phyloP scores from a whole-genome alignment of 2,113 vertebrate species.

The Onychorhynchus coronatus region DNA sequence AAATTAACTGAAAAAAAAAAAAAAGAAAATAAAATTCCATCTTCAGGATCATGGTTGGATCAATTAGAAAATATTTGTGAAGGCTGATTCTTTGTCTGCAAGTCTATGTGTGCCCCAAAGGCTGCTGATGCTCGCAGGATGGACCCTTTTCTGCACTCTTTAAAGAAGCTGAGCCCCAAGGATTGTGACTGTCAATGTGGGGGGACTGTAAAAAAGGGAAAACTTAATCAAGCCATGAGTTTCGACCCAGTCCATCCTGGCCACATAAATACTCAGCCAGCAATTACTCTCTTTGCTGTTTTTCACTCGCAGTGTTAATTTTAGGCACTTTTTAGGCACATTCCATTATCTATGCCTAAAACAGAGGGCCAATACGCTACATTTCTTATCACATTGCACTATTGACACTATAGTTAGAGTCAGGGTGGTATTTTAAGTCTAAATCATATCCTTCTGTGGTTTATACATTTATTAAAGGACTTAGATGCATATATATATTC shows the following conservation, averaged over 20 bases:
- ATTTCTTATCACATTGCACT: neutral
- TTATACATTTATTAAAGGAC: constrained; percentile 6
- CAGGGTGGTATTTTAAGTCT: neutral
- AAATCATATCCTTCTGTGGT: neutral
- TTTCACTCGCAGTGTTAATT: neutral
- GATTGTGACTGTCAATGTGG: neutral
- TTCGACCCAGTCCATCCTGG: neutral
- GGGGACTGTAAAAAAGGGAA: neutral
- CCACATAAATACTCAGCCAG: neutral
- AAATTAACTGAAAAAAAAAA: neutral
- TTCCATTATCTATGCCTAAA: neutral
- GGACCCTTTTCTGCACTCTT: neutral
- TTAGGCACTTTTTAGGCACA: neutral
- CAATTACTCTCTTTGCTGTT: neutral
- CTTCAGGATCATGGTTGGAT: constrained; percentile 4
- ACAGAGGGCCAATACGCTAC: neutral
- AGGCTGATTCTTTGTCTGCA: constrained; percentile 22
- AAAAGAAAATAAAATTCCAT: constrained; percentile 22
- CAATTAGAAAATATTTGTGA: constrained; percentile 63
- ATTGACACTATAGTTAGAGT: neutral
- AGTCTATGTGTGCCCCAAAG: neutral
- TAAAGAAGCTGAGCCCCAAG: neutral
- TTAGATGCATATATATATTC: neutral
- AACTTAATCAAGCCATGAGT: neutral
- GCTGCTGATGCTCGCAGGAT: neutral